Conservation (phyloP, 2,888 invertebrate genomes). For the Galerucella pusilla region DNA sequence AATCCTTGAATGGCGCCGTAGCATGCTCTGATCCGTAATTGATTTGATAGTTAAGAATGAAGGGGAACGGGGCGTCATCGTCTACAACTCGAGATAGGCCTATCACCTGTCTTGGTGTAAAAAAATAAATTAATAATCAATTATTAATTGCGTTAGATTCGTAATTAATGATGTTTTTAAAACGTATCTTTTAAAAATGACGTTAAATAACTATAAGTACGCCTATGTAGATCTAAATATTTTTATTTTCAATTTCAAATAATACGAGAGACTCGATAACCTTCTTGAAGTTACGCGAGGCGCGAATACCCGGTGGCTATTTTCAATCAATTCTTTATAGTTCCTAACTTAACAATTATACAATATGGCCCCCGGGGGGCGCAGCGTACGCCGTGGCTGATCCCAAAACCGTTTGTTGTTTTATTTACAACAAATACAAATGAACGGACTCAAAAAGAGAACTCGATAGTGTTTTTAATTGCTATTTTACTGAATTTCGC, state of each 20-base stretch:
- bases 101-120: conserved; percentile 25
- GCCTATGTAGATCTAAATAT: neutral
- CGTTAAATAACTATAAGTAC: neutral
- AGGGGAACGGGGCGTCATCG: conserved; percentile 38
- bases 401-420: conserved; percentile 21
- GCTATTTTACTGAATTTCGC: conserved; percentile 41
- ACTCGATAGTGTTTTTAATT: conserved; percentile 31
- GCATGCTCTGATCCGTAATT: conserved; percentile 55
- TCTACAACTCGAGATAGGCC: conserved; percentile 25
- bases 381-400: conserved; percentile 16
- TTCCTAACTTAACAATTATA: conserved; percentile 28
- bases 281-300: conserved; percentile 3
- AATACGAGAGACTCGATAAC: neutral
- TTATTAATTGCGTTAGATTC: conserved; percentile 6
- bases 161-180: conserved; percentile 5
- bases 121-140: neutral
- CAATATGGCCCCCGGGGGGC: conserved; percentile 11
- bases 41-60: conserved; percentile 52
- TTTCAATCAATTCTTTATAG: conserved; percentile 26
- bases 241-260: conserved; percentile 5
- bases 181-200: neutral
- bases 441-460: conserved; percentile 4
- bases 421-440: conserved; percentile 23
- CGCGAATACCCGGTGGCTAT: conserved; percentile 20
- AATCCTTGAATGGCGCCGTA: conserved; percentile 57